These are phyloP conservation scores for Coptotermes formosanus DNA, from an alignment of 1,140 invertebrate genomes.

Conservation along the genomic window DNA sequence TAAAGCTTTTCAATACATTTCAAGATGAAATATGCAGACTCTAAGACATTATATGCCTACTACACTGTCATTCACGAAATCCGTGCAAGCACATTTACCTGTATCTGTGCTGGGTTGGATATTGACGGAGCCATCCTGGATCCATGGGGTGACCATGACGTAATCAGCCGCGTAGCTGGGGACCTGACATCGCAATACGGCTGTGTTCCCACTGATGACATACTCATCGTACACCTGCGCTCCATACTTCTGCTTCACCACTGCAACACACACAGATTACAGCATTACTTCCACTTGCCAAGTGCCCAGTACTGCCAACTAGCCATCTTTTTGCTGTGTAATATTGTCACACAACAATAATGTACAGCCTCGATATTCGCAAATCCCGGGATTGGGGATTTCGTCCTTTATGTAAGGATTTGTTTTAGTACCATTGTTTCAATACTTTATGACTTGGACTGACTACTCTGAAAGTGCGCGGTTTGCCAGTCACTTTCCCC, in stretches of 20 bases:
- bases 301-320: too few species aligned
- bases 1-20: too few species aligned
- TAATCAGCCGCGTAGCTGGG: conserved; percentile 84
- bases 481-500: too few species aligned
- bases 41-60: neutral
- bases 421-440: too few species aligned
- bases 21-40: neutral
- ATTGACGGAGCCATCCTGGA: conserved; percentile 75
- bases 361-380: too few species aligned
- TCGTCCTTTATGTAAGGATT: too few species aligned
- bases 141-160: conserved; percentile 86
- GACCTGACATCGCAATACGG: conserved; percentile 81
- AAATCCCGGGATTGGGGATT: too few species aligned
- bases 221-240: conserved; percentile 86
- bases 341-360: too few species aligned
- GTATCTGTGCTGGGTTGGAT: conserved; percentile 78
- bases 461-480: too few species aligned
- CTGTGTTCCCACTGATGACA: conserved; percentile 83
- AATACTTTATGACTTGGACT: too few species aligned
- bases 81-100: conserved; percentile 53
- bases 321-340: too few species aligned
- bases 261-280: conserved; percentile 53
- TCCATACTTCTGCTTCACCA: conserved; percentile 81
- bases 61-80: neutral
- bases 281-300: neutral